phyloP scores from a whole-genome alignment of 2,888 invertebrate species.

The Neoascia interrupta region DNA sequence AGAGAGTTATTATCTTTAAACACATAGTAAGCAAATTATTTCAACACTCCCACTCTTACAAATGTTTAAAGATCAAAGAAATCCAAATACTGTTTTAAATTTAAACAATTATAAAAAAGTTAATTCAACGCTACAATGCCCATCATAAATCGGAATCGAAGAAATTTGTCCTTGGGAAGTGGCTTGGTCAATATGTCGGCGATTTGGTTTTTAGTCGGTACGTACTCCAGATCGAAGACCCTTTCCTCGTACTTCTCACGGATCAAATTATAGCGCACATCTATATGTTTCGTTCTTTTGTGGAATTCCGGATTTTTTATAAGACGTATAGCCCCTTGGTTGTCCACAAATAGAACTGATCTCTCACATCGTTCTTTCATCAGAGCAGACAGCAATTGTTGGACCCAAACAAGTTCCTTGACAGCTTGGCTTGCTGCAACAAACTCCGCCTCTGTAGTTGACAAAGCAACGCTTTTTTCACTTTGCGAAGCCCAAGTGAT shows the following conservation, averaged over 20 bases:
- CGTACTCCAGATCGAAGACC: neutral
- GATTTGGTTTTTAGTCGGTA: neutral
- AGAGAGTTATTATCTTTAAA: no score
- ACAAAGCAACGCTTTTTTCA: slow-evolving; percentile 68
- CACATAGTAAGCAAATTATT: no score
- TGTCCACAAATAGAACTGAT: slow-evolving; percentile 69
- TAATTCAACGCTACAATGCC: neutral
- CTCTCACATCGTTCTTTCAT: slow-evolving; percentile 2
- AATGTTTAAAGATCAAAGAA: no score
- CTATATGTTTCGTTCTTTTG: slow-evolving; percentile 31
- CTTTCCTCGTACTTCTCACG: slow-evolving; percentile 12
- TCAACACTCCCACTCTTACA: no score
- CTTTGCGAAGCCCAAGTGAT: neutral
- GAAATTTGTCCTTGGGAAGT: neutral
- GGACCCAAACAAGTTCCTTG: slow-evolving; percentile 72
- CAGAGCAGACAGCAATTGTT: slow-evolving; percentile 32
- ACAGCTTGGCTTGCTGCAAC: slow-evolving; percentile 72
- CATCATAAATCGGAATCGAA: neutral
- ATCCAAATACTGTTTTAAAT: no score
- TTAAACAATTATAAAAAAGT: neutral
- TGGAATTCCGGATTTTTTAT: slow-evolving; percentile 39
- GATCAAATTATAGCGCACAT: slow-evolving; percentile 11
- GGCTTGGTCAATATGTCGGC: neutral
- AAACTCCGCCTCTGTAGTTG: slow-evolving; percentile 72
- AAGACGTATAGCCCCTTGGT: slow-evolving; percentile 61